phyloP scores from a whole-genome alignment of 2,888 invertebrate species.

The Drepanosiphum platanoidis region DNA sequence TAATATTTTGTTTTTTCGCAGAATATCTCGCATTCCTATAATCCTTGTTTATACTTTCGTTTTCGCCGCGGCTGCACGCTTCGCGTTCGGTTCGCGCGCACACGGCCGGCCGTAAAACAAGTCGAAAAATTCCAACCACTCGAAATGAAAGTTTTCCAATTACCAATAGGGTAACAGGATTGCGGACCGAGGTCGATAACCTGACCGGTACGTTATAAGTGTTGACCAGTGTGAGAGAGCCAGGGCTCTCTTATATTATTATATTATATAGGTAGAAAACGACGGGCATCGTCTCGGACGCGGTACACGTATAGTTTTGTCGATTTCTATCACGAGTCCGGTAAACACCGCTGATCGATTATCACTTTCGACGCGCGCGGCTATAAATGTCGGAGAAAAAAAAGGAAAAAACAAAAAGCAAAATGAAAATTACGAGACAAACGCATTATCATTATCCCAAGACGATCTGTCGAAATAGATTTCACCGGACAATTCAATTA shows the following conservation, averaged over 20 bases:
- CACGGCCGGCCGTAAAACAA: not conserved
- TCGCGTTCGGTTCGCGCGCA: not conserved
- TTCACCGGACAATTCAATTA: not conserved
- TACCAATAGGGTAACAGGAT: not conserved
- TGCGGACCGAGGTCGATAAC: slow-evolving; percentile 30
- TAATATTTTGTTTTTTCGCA: not conserved
- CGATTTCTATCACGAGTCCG: slow-evolving; percentile 51
- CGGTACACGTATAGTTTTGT: not conserved
- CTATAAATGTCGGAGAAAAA: not conserved
- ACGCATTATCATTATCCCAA: not conserved
- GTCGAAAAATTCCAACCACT: slow-evolving; percentile 22
- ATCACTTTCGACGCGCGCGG: slow-evolving; percentile 18
- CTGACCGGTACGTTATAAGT: not conserved
- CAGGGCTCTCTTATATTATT: not conserved
- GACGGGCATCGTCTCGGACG: not conserved
- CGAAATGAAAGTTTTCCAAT: slow-evolving; percentile 61
- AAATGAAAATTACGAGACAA: slow-evolving; percentile 1
- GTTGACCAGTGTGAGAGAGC: slow-evolving; percentile 41
- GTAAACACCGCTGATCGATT: slow-evolving; percentile 21
- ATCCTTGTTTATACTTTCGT: slow-evolving; percentile 11
- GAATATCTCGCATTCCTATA: not conserved
- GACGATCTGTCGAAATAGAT: slow-evolving; percentile 2
- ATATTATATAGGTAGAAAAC: too few relatives aligned
- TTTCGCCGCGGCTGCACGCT: too few relatives aligned
- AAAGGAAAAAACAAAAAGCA: not conserved